Percentiles rank a stretch among this genome's conserved stretches.
phyloP scores from a whole-genome alignment of 2,888 invertebrate species.

The Pedicia rivosa region DNA sequence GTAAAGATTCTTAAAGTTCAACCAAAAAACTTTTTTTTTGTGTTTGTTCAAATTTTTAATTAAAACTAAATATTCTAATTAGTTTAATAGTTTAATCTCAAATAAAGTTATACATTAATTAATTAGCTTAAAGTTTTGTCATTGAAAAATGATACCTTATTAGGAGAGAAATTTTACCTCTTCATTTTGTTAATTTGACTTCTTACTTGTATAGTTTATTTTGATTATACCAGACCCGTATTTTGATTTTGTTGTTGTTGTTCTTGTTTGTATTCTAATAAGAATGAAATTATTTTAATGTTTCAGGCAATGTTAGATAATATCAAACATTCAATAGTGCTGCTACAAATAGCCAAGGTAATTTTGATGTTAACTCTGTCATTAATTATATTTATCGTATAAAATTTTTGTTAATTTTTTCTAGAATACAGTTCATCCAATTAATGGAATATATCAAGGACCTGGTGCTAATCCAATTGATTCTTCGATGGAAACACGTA shows the following conservation, averaged over 20 bases:
- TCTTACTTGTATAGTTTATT: too few relatives aligned
- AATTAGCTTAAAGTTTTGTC: too few relatives aligned
- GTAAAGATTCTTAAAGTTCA: too few relatives aligned
- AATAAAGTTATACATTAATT: too few relatives aligned
- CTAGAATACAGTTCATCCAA: constrained; percentile 75
- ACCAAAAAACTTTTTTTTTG: too few relatives aligned
- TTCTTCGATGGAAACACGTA: not conserved
- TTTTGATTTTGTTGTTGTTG: not conserved
- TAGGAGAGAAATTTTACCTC: too few relatives aligned
- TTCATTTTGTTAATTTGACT: too few relatives aligned
- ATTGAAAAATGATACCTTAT: too few relatives aligned
- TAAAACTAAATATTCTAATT: too few relatives aligned
- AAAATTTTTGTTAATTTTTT: constrained; percentile 10
- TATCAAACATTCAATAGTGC: constrained; percentile 95
- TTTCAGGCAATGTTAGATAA: constrained; percentile 85
- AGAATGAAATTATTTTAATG: constrained; percentile 15
- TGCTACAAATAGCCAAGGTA: constrained; percentile 95
- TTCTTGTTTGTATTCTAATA: not conserved
- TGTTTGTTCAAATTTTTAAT: too few relatives aligned
- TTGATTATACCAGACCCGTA: too few relatives aligned
- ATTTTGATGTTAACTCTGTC: constrained; percentile 13
- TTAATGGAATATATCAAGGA: constrained; percentile 74
- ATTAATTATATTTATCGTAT: constrained; percentile 3
- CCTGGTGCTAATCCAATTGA: constrained; percentile 24
- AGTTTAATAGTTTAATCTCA: too few relatives aligned